A percentile compares a stretch with the other conserved stretches of the same genome.
These are phyloP conservation scores for Chaetodon auriga DNA, from an alignment of 2,113 vertebrate genomes.

Conservation along the genomic window DNA sequence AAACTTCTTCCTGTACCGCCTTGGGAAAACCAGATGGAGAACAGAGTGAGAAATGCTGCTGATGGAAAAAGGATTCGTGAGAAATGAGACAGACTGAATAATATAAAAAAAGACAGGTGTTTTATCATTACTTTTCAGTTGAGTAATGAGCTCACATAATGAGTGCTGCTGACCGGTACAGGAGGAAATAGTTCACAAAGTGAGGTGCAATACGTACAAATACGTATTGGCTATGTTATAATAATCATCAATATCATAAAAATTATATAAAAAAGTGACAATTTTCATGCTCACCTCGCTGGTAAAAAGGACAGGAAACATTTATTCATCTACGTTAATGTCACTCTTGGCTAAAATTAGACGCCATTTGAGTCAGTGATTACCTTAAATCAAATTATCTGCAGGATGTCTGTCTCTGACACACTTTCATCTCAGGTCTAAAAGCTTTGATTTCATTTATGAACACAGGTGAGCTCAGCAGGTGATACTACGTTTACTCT, in stretches of 20 bases:
- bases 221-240: not conserved
- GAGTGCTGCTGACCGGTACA: conserved; percentile 40
- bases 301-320: conserved; percentile 14
- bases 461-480: conserved; percentile 25
- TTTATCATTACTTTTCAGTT: conserved; percentile 40
- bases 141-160: conserved; percentile 39
- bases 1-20: conserved; percentile 96
- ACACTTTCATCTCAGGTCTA: conserved; percentile 19
- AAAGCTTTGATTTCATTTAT: conserved; percentile 25
- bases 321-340: not conserved
- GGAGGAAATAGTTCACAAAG: conserved; percentile 12
- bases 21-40: conserved; percentile 72
- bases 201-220: not conserved
- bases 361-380: conserved; percentile 26
- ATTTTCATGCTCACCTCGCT: not conserved
- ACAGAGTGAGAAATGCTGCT: conserved; percentile 43
- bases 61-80: conserved; percentile 21
- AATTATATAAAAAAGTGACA: too few relatives aligned
- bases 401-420: conserved; percentile 9
- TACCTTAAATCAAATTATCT: conserved; percentile 31
- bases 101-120: conserved; percentile 26
- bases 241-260: not conserved
- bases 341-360: not conserved
- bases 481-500: not conserved
- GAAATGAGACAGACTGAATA: conserved; percentile 10